phyloP scores from a whole-genome alignment of 1,140 invertebrate species.

The Globodera ellingtonae region DNA sequence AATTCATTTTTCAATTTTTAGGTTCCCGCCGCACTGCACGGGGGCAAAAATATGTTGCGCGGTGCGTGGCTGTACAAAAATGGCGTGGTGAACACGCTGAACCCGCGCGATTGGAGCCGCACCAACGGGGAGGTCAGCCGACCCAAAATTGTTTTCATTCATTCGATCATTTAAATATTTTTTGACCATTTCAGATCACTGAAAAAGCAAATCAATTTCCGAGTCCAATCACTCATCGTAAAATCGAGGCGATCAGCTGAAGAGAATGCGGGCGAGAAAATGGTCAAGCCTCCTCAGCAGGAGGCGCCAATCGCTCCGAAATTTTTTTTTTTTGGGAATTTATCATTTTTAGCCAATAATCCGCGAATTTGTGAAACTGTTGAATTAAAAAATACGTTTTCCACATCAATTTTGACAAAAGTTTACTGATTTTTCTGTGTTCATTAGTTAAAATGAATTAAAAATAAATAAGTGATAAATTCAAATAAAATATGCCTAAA shows the following conservation, averaged over 20 bases:
- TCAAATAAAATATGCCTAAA: too few species aligned
- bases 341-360: too few species aligned
- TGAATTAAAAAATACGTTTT: too few species aligned
- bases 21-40: neutral
- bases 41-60: constrained; percentile 7
- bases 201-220: neutral
- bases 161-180: neutral
- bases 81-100: neutral
- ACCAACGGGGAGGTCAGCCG: neutral
- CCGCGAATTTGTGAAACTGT: too few species aligned
- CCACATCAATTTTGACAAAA: too few species aligned
- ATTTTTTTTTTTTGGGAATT: too few species aligned
- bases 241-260: neutral
- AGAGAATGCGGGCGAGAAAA: neutral
- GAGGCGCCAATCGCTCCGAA: neutral
- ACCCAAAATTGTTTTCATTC: neutral
- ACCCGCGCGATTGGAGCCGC: neutral
- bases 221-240: neutral
- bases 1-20: neutral
- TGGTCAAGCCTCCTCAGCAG: neutral
- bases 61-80: neutral
- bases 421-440: too few species aligned
- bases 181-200: neutral
- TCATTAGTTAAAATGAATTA: too few species aligned
- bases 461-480: too few species aligned